Evolutionary conservation across 64 coral and sea anemone species (phyloP), one percentile per base, ranked within the genome.

Genomic region (Pocillopora damicornis): DNA sequence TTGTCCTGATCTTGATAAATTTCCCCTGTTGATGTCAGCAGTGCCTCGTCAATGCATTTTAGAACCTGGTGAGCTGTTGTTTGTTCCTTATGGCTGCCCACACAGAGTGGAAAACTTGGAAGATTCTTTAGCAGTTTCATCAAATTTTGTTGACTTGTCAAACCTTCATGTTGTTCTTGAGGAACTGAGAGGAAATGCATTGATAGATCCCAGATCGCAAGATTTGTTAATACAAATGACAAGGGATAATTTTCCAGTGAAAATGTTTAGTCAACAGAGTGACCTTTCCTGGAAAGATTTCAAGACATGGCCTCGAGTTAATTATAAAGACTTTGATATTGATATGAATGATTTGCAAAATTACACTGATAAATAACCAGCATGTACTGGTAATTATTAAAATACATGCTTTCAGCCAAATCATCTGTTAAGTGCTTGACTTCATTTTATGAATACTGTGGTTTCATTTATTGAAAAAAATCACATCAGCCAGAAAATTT

Each of bases 51-150:
- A 87, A 59, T 92, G 90, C 16, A 76, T 57, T 12, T 58, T 92
- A 22, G 72, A 92, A 17, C 90, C 90, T 61, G 83, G 90, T 13
- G 90, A 92, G 63, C 22, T 92, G 11, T 83, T 92, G 2, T 92
- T 92, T 80, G 83, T 92, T 25, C 90, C 90, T 64, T 35, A 74
- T 74, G 90, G 90, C 63, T 87, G 82, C 12, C 61, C 90, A 63
- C 83, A 92, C 84, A 79, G 62, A 76, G 83, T 86, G 63, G 90
- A 92, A 92, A 87, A 80, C 74, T 77, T 92, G 36, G 90, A 92
- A 73, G 90, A 92, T 20, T 92, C 82, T 51, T 51, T 92, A 34
- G 90, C 83, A 15, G 61, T 92, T 45, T 92, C 90, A 35, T 83
- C 82, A 12, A 92, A 92, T 58, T 92, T 87, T 74, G 82, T 92